Conservation (phyloP, 2,888 invertebrate species). For the Listrodromus nycthemerus region DNA sequence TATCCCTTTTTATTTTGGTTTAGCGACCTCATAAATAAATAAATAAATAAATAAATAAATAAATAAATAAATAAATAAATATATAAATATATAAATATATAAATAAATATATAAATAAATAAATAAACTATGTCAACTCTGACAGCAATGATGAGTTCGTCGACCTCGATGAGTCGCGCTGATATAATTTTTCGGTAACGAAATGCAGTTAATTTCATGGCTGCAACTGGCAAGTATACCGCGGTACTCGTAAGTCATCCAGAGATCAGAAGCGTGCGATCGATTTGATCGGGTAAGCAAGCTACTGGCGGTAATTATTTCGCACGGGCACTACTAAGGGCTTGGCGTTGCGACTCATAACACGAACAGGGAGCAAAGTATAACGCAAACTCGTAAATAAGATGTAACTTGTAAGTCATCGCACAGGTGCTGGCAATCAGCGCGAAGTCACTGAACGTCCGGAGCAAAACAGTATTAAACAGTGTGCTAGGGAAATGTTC, state of each 20-base stretch:
- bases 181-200: neutral
- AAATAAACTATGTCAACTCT: neutral
- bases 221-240: neutral
- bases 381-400: conserved; percentile 27
- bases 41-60: neutral
- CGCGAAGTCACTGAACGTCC: conserved; percentile 19
- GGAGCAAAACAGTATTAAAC: neutral
- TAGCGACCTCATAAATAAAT: too few species aligned
- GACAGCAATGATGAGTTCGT: neutral
- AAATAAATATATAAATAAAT: neutral
- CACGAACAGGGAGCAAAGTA: neutral
- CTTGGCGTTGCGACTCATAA: neutral
- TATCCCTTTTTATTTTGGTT: too few species aligned
- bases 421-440: conserved; percentile 23
- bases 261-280: neutral
- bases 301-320: conserved; percentile 9
- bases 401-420: conserved; percentile 58
- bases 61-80: neutral
- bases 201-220: neutral
- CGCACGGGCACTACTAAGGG: neutral
- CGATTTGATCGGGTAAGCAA: neutral
- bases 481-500: neutral
- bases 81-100: neutral
- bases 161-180: neutral
- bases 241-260: conserved; percentile 32